Percentiles rank a stretch among this genome's conserved stretches.
Conservation (phyloP, 2,113 vertebrate species). For the Pterocles gutturalis region DNA sequence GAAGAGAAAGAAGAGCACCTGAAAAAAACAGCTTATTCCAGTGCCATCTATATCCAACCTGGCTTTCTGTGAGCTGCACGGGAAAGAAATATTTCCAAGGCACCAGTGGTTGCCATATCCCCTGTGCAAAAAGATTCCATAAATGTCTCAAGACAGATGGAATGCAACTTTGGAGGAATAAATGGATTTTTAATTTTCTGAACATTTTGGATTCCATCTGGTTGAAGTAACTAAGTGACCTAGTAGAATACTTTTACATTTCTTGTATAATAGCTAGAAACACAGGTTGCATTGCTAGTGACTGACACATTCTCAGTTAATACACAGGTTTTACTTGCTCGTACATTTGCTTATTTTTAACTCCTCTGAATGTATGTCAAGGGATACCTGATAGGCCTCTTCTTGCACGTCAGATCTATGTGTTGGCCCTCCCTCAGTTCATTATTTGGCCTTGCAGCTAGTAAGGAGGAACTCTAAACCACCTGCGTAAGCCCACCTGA, state of each 20-base stretch:
- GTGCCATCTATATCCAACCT: not conserved
- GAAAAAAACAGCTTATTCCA: not conserved
- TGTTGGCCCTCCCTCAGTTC: not conserved
- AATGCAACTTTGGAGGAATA: constrained; percentile 66
- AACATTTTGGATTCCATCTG: constrained; percentile 72
- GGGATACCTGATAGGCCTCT: not conserved
- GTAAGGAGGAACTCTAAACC: not conserved
- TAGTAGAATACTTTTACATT: constrained; percentile 51
- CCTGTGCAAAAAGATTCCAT: constrained; percentile 70
- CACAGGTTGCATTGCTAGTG: not conserved
- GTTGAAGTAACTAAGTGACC: constrained; percentile 59
- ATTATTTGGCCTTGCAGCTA: not conserved
- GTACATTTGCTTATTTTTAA: not conserved
- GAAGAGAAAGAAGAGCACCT: constrained; percentile 25
- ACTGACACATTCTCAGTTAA: not conserved
- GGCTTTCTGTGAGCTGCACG: not conserved
- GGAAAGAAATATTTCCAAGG: constrained; percentile 54
- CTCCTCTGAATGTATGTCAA: not conserved
- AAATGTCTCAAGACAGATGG: constrained; percentile 69
- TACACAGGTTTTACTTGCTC: not conserved
- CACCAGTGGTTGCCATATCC: constrained; percentile 57
- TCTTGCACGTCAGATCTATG: not conserved
- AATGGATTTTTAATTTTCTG: constrained; percentile 71
- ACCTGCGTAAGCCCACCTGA: not conserved
- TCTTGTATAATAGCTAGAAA: not conserved